Evolutionary conservation across 2,888 invertebrate species (phyloP).

Genomic region (Baronia brevicornis): DNA sequence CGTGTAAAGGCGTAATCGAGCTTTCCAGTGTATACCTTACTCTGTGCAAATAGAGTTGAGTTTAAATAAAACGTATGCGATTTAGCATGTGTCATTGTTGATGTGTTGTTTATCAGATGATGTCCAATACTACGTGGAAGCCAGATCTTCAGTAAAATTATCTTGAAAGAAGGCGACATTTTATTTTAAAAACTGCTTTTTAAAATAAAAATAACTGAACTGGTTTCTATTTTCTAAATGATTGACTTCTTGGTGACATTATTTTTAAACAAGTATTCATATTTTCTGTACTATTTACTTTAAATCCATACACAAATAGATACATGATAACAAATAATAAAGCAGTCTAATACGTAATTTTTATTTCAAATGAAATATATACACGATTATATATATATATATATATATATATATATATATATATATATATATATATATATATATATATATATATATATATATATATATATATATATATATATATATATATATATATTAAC

Average conservation of each 20-base stretch:
- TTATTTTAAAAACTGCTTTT: neutral
- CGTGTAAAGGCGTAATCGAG: constrained; percentile 45
- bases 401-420: neutral
- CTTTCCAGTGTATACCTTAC: constrained; percentile 26
- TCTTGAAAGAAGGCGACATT: neutral
- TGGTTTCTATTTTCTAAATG: too few species aligned
- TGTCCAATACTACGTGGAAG: constrained; percentile 52
- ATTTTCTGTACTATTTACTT: neutral
- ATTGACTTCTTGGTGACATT: too few species aligned
- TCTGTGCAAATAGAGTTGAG: constrained; percentile 5
- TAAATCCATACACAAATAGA: neutral
- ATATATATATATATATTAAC: too few species aligned
- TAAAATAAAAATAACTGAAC: neutral
- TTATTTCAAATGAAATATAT: neutral
- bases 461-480: too few species aligned
- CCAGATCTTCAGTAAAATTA: constrained; percentile 17
- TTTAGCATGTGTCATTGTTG: constrained; percentile 61
- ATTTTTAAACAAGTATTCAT: constrained; percentile 12
- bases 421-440: too few species aligned
- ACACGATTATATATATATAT: neutral
- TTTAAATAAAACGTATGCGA: constrained; percentile 7
- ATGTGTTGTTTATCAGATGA: constrained; percentile 57
- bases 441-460: too few species aligned
- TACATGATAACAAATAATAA: too few species aligned
- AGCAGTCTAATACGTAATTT: neutral